Conservation (phyloP, 23 tunicate species). For the Oikopleura dioica region DNA sequence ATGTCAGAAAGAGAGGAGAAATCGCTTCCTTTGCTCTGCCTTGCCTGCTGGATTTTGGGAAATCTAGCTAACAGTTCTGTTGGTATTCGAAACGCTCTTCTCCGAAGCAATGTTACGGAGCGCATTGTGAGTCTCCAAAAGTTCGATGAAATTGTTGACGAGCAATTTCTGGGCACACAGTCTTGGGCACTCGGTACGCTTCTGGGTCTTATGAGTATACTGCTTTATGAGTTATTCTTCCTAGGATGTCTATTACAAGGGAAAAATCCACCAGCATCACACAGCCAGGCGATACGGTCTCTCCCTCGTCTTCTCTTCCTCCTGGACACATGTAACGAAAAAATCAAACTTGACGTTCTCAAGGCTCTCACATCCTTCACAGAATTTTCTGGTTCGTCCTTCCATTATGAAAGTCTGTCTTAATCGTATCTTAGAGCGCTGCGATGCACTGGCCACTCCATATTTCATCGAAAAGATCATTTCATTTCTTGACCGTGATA, state of each 20-base stretch:
- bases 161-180: neutral
- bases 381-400: neutral
- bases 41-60: too few relatives aligned
- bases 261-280: neutral
- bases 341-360: neutral
- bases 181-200: constrained; percentile 4
- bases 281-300: neutral
- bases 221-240: too few relatives aligned
- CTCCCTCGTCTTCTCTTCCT: neutral
- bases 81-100: neutral
- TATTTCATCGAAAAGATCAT: neutral
- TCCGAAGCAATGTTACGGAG: neutral
- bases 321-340: neutral
- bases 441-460: neutral
- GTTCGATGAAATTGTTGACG: neutral
- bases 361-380: neutral
- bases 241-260: neutral
- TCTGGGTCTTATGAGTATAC: too few relatives aligned
- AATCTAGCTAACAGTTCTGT: neutral
- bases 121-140: neutral
- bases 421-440: too few relatives aligned
- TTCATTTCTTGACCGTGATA: neutral
- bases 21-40: too few relatives aligned
- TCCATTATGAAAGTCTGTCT: too few relatives aligned
- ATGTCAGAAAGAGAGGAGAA: too few relatives aligned